Evolutionary conservation across 1,140 invertebrate species (phyloP).

Genomic region (Drosophila suzukii): DNA sequence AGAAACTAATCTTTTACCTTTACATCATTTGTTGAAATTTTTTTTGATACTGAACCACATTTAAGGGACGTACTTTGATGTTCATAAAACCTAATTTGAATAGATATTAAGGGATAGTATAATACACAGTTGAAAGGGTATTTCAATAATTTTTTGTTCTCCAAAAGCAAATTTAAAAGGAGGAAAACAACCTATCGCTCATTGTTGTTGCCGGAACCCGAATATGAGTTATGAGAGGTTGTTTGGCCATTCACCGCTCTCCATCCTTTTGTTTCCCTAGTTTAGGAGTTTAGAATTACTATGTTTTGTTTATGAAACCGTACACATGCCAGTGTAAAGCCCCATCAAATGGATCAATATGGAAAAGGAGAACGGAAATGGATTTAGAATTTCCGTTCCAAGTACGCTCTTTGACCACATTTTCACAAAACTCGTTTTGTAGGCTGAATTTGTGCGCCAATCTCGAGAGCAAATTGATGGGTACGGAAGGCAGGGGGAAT

Average conservation of each 20-base stretch:
- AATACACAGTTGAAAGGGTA: slow-evolving; percentile 7
- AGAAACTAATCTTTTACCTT: no score
- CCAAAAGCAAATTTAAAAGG: slow-evolving; percentile 2
- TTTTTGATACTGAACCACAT: no score
- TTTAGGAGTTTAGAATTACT: slow-evolving; percentile 65
- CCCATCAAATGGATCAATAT: slow-evolving; percentile 43
- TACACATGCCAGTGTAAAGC: slow-evolving; percentile 15
- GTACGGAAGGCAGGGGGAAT: neutral
- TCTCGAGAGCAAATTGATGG: neutral
- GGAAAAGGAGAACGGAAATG: slow-evolving; percentile 58
- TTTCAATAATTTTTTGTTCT: slow-evolving; percentile 22
- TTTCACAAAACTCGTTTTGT: slow-evolving; percentile 23
- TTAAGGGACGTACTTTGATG: no score
- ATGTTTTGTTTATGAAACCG: slow-evolving; percentile 58
- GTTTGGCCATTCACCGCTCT: slow-evolving; percentile 29
- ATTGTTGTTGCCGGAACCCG: slow-evolving; percentile 44
- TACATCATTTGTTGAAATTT: no score
- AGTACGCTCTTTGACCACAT: slow-evolving; percentile 28
- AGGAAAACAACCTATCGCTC: slow-evolving; percentile 43
- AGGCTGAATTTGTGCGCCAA: slow-evolving; percentile 10
- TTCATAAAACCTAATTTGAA: no score
- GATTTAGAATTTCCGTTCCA: slow-evolving; percentile 72
- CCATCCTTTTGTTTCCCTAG: slow-evolving; percentile 13
- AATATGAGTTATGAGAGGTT: slow-evolving; percentile 67
- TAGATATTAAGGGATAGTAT: no score